phyloP scores from a whole-genome alignment of 2,113 vertebrate genomes.

The Tupaia tana region DNA sequence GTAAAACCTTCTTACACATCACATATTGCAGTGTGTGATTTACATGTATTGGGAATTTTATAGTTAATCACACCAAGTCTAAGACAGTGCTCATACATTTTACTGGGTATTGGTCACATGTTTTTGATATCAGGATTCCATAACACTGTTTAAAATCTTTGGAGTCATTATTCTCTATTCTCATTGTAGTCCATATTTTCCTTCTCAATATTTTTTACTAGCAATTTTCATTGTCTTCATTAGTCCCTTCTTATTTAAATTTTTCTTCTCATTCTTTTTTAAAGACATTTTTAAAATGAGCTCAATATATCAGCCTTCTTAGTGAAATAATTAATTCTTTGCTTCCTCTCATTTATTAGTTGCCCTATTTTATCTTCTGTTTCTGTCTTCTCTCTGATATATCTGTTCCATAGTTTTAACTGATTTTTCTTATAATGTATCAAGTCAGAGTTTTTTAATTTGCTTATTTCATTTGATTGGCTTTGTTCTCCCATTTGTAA shows the following conservation, averaged over 20 bases:
- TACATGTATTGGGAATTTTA: slow-evolving; percentile 25
- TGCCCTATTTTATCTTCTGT: slow-evolving; percentile 62
- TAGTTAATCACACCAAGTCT: slow-evolving; percentile 28
- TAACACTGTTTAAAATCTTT: neutral
- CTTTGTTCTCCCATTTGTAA: slow-evolving; percentile 27
- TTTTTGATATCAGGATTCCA: neutral
- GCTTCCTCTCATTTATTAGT: slow-evolving; percentile 75
- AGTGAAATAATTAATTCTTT: slow-evolving; percentile 74
- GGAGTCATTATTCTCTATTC: slow-evolving; percentile 31
- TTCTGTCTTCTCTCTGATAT: slow-evolving; percentile 46
- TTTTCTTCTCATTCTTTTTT: slow-evolving; percentile 74
- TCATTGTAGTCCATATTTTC: slow-evolving; percentile 60
- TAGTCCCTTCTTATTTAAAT: slow-evolving; percentile 73
- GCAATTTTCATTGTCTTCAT: slow-evolving; percentile 71
- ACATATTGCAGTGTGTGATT: slow-evolving; percentile 22
- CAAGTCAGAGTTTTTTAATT: slow-evolving; percentile 14
- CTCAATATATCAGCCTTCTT: slow-evolving; percentile 73
- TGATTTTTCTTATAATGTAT: slow-evolving; percentile 27
- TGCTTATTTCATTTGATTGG: slow-evolving; percentile 36
- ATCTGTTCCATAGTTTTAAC: slow-evolving; percentile 42
- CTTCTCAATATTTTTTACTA: slow-evolving; percentile 69
- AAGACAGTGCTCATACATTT: neutral
- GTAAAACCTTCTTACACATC: slow-evolving; percentile 43
- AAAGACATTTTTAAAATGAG: slow-evolving; percentile 76
- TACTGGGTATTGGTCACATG: neutral